Percentiles rank a stretch among this genome's conserved stretches.
These are phyloP conservation scores for roundworm (Caenorhabditis elegans) DNA, from an alignment of 1,140 invertebrate genomes.

Conservation along the genomic window DNA sequence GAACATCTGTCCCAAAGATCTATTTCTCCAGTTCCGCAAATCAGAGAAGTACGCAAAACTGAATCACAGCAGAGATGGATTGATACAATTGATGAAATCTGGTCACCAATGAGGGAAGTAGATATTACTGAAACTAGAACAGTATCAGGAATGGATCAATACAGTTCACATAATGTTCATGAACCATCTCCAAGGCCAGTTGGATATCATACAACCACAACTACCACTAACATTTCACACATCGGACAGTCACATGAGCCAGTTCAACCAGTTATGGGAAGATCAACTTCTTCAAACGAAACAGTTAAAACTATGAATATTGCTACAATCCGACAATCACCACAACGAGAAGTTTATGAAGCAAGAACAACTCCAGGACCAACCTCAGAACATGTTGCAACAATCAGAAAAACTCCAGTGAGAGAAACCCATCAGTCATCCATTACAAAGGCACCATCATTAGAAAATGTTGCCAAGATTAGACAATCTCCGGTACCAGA, in stretches of 20 bases:
- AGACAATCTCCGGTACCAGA: slow-evolving; percentile 25
- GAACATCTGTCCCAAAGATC: slow-evolving; percentile 33
- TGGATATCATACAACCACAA: slow-evolving; percentile 11
- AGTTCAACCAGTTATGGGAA: slow-evolving; percentile 24
- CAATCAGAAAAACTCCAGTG: slow-evolving; percentile 24
- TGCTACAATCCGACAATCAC: slow-evolving; percentile 22
- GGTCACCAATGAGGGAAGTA: slow-evolving; percentile 13
- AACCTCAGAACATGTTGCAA: slow-evolving; percentile 21
- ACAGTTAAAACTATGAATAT: slow-evolving; percentile 13
- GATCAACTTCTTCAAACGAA: neutral
- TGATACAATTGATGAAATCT: slow-evolving; percentile 36
- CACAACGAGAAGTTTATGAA: slow-evolving; percentile 19
- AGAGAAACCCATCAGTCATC: neutral
- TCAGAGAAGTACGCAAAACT: neutral
- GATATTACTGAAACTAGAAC: slow-evolving; percentile 28
- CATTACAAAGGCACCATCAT: slow-evolving; percentile 10
- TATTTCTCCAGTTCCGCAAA: slow-evolving; percentile 5
- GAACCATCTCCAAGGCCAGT: slow-evolving; percentile 30
- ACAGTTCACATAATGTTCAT: slow-evolving; percentile 21
- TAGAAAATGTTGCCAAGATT: slow-evolving; percentile 35
- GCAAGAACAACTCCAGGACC: slow-evolving; percentile 25
- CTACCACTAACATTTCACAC: slow-evolving; percentile 29
- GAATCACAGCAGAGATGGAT: slow-evolving; percentile 24
- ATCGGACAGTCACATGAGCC: slow-evolving; percentile 29
- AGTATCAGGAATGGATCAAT: neutral